These are phyloP conservation scores for Chaetodon trifascialis DNA, from an alignment of 2,113 vertebrate species.

Conservation along the genomic window DNA sequence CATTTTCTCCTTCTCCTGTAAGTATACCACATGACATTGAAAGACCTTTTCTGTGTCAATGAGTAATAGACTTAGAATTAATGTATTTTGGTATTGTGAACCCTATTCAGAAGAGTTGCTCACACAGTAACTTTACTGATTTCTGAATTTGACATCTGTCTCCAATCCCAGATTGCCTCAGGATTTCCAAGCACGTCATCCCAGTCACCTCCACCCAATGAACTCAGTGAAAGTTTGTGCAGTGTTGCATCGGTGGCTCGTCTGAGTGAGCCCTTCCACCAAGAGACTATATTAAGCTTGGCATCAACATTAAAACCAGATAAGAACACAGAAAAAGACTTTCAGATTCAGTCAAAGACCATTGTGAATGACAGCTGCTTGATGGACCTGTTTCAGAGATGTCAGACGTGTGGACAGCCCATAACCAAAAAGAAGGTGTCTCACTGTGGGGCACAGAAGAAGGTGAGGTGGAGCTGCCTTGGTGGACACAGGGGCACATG, in stretches of 20 bases:
- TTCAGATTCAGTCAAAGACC: slow-evolving; percentile 11
- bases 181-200: background rate
- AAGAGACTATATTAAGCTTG: background rate
- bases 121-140: background rate
- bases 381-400: slow-evolving; percentile 40
- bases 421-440: slow-evolving; percentile 15
- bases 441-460: slow-evolving; percentile 35
- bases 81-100: background rate
- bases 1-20: background rate
- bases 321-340: slow-evolving; percentile 7
- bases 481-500: slow-evolving; percentile 25
- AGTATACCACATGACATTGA: background rate
- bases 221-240: background rate
- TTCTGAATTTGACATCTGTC: background rate
- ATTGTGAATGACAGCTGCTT: slow-evolving; percentile 36
- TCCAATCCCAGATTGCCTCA: background rate
- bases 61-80: background rate
- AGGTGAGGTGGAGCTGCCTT: slow-evolving; percentile 27
- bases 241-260: background rate
- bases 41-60: background rate
- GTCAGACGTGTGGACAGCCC: slow-evolving; percentile 32
- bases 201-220: background rate
- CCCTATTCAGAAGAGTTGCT: background rate
- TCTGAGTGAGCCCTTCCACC: background rate
- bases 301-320: background rate